phyloP scores from a whole-genome alignment of 2,888 invertebrate genomes.

The Phyllotreta striolata region DNA sequence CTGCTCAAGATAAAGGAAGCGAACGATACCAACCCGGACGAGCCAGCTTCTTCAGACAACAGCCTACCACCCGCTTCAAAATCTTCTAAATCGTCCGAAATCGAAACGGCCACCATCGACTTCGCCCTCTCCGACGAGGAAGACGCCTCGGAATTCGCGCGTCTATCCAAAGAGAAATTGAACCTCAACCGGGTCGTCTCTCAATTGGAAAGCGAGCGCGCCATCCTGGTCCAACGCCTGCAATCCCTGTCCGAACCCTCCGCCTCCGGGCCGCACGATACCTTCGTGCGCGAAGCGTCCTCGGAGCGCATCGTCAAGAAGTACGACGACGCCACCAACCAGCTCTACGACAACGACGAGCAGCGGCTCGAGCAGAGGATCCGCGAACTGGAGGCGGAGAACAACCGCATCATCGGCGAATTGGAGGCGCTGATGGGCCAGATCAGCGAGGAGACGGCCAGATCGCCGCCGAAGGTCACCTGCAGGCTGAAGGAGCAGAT shows the following conservation, averaged over 20 bases:
- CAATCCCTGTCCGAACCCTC: slow-evolving; percentile 37
- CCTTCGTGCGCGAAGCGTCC: slow-evolving; percentile 41
- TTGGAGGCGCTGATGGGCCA: slow-evolving; percentile 36
- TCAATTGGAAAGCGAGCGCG: slow-evolving; percentile 39
- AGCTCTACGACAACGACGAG: slow-evolving; percentile 43
- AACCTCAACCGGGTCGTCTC: slow-evolving; percentile 32
- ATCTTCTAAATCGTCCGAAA: background rate
- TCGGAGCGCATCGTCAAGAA: slow-evolving; percentile 34
- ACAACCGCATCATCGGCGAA: slow-evolving; percentile 42
- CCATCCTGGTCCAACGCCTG: slow-evolving; percentile 33
- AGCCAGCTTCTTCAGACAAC: background rate
- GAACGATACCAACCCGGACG: background rate
- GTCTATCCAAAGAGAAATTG: slow-evolving; percentile 23
- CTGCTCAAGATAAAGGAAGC: slow-evolving; percentile 33
- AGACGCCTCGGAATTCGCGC: slow-evolving; percentile 2
- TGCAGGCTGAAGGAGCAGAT: slow-evolving; percentile 32
- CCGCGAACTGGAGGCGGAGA: slow-evolving; percentile 45
- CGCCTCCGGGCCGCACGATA: slow-evolving; percentile 35
- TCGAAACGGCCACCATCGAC: background rate
- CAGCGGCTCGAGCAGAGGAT: slow-evolving; percentile 43
- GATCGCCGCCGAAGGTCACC: slow-evolving; percentile 24
- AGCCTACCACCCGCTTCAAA: background rate
- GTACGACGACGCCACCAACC: slow-evolving; percentile 46
- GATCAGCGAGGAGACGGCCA: slow-evolving; percentile 34
- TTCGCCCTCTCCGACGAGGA: background rate